Conservation (phyloP, 2,888 invertebrate species). For the Drosophila incognita region DNA sequence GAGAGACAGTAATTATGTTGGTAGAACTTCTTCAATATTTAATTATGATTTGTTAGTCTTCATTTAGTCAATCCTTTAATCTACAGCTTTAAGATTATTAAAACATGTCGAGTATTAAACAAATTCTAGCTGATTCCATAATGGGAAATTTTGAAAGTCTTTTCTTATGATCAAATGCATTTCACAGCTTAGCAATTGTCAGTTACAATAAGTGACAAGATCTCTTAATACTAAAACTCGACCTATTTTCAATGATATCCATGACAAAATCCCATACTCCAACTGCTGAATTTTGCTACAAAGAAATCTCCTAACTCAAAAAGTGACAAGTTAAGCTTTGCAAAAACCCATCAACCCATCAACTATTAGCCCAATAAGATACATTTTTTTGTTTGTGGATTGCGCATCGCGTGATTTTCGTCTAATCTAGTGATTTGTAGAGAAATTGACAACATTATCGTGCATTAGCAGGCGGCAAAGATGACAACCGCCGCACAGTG, state of each 20-base stretch:
- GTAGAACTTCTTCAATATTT: background rate
- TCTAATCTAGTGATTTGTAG: slow-evolving; percentile 69
- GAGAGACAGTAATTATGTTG: background rate
- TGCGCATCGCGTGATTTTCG: slow-evolving; percentile 58
- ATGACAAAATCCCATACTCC: background rate
- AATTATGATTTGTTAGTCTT: background rate
- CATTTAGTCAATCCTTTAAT: too few relatives aligned
- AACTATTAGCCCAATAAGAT: slow-evolving; percentile 6
- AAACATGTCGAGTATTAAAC: background rate
- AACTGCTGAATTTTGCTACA: slow-evolving; percentile 5
- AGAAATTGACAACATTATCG: slow-evolving; percentile 72
- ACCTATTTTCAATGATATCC: slow-evolving; percentile 1
- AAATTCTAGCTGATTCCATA: background rate
- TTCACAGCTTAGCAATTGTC: slow-evolving; percentile 4
- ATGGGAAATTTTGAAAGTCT: background rate
- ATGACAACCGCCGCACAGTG: slow-evolving; percentile 70
- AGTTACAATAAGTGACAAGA: background rate
- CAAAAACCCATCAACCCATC: slow-evolving; percentile 1
- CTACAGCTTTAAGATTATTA: background rate
- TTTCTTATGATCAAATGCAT: background rate
- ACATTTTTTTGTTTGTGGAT: background rate
- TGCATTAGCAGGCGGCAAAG: slow-evolving; percentile 59
- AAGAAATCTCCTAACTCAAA: slow-evolving; percentile 9
- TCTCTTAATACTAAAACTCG: background rate
- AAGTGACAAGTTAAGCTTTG: slow-evolving; percentile 49